Percentiles rank a stretch among this genome's conserved stretches.
Evolutionary conservation across 1,140 invertebrate species (phyloP).

Genomic region (Eufriesea mexicana): DNA sequence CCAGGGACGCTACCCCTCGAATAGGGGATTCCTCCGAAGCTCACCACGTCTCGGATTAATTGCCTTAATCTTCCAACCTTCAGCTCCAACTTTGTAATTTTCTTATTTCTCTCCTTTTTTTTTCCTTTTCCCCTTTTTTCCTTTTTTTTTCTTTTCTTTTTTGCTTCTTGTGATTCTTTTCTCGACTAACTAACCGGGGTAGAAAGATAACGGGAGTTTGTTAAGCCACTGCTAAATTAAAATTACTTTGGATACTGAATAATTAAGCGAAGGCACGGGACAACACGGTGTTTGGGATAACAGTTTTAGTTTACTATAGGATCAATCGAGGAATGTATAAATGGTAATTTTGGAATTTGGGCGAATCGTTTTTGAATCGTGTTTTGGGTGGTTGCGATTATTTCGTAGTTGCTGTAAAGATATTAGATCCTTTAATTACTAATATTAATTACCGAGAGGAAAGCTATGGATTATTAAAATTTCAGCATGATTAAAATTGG

Average conservation of each 20-base stretch:
- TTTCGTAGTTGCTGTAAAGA: no score
- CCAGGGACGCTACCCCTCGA: slow-evolving; percentile 42
- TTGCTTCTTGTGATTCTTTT: no score
- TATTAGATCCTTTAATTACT: no score
- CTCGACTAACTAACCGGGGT: background rate
- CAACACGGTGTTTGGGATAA: background rate
- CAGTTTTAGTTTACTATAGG: background rate
- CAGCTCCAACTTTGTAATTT: slow-evolving; percentile 55
- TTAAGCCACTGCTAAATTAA: slow-evolving; percentile 21
- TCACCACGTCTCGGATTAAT: slow-evolving; percentile 64
- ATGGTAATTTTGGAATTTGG: background rate
- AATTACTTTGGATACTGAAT: slow-evolving; percentile 5
- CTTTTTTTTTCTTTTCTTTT: background rate
- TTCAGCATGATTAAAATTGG: no score
- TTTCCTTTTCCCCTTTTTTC: background rate
- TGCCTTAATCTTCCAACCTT: slow-evolving; percentile 68
- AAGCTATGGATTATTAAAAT: no score
- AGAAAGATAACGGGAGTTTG: background rate
- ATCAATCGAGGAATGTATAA: background rate
- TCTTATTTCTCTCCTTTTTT: background rate
- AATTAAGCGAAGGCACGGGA: background rate
- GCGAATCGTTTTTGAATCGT: no score
- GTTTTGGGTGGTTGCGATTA: no score
- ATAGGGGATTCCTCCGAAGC: slow-evolving; percentile 50
- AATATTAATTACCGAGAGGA: no score